Conservation (phyloP, 2,888 invertebrate genomes). For the Julus scanicus region DNA sequence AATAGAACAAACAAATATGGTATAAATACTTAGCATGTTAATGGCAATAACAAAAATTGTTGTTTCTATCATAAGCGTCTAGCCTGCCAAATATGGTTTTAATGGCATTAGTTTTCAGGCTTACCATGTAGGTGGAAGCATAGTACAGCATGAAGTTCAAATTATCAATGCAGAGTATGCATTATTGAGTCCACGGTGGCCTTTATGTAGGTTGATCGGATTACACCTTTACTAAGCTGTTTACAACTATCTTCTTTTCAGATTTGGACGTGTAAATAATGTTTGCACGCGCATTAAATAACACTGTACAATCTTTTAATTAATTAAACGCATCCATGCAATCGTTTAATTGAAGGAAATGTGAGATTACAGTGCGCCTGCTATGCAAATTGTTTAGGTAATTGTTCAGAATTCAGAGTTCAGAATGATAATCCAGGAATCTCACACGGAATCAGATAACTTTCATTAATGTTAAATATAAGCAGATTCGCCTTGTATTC, state of each 20-base stretch:
- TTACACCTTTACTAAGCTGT: conserved; percentile 34
- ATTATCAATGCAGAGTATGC: conserved; percentile 3
- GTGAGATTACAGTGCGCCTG: neutral
- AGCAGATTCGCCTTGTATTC: no score
- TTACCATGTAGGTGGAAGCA: neutral
- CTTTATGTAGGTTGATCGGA: conserved; percentile 21
- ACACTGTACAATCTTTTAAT: neutral
- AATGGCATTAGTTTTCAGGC: neutral
- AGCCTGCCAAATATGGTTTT: neutral
- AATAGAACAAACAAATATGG: no score
- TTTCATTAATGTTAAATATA: neutral
- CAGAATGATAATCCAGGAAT: neutral
- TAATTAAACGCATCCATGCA: neutral
- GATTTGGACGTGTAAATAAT: neutral
- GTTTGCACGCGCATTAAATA: neutral
- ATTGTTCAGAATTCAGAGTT: neutral
- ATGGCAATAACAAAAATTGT: neutral
- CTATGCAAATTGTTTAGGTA: neutral
- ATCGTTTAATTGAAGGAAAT: neutral
- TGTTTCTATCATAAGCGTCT: neutral
- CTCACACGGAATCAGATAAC: neutral
- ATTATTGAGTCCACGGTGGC: neutral
- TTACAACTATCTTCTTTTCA: conserved; percentile 6
- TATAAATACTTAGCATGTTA: no score
- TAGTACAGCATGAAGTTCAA: neutral